phyloP scores from a whole-genome alignment of 2,888 invertebrate genomes.

The Acanthococcus lagerstroemiae region DNA sequence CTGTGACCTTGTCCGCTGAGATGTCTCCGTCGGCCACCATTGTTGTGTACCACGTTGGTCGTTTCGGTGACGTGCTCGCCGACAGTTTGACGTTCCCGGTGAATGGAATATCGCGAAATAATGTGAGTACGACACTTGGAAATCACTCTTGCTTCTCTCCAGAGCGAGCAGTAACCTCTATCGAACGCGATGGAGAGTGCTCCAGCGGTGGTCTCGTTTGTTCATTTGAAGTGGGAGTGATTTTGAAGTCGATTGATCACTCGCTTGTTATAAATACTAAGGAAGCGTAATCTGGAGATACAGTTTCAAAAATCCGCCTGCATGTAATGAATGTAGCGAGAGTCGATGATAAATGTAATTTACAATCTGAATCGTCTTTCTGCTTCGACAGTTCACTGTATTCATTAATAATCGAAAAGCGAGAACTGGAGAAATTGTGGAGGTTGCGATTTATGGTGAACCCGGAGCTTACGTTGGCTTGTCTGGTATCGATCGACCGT shows the following conservation, averaged over 20 bases:
- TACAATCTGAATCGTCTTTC: neutral
- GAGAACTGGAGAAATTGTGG: constrained; percentile 82
- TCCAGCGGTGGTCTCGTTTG: too few species aligned
- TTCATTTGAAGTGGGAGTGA: too few species aligned
- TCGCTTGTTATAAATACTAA: neutral
- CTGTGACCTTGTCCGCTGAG: constrained; percentile 70
- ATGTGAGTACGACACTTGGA: constrained; percentile 50
- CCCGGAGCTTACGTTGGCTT: constrained; percentile 90
- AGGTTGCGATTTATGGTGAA: constrained; percentile 85
- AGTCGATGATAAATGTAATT: too few species aligned
- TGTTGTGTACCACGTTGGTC: constrained; percentile 76
- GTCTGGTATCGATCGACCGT: constrained; percentile 78
- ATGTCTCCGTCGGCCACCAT: constrained; percentile 89
- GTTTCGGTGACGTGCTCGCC: constrained; percentile 69
- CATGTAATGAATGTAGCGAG: too few species aligned
- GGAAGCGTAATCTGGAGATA: neutral
- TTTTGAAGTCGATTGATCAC: neutral
- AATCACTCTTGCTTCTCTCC: too few species aligned
- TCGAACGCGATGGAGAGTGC: too few species aligned
- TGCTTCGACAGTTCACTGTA: constrained; percentile 57
- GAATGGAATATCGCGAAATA: constrained; percentile 86
- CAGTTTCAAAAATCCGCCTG: too few species aligned
- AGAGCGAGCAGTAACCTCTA: too few species aligned
- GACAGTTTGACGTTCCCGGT: constrained; percentile 95
- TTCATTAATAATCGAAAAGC: constrained; percentile 87